These are phyloP conservation scores for Paracanthobrama guichenoti DNA, from an alignment of 2,113 vertebrate genomes.

Conservation along the genomic window DNA sequence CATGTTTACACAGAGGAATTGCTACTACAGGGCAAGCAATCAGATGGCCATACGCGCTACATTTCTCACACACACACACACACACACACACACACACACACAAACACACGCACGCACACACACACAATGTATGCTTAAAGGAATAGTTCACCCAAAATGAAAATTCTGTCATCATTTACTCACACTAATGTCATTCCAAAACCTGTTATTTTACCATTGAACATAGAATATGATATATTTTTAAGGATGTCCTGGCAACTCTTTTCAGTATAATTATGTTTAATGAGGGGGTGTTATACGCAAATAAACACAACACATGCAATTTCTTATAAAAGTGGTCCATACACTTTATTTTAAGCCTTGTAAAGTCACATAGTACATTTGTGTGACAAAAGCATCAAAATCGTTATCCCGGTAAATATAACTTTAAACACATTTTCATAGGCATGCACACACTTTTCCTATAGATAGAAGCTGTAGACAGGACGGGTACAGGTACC, in stretches of 20 bases:
- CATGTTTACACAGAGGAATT: slow-evolving; percentile 54
- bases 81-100: slow-evolving; percentile 24
- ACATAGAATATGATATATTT: too few relatives aligned
- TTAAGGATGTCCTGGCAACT: not conserved
- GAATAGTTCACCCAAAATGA: not conserved
- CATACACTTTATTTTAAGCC: not conserved
- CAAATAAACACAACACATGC: not conserved
- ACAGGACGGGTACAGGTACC: slow-evolving; percentile 40
- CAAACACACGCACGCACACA: slow-evolving; percentile 22
- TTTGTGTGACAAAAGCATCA: not conserved
- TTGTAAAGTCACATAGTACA: not conserved
- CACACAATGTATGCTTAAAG: not conserved
- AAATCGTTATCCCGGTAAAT: too few relatives aligned
- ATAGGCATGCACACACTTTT: slow-evolving; percentile 13
- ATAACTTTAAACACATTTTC: not conserved
- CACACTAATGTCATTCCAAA: not conserved
- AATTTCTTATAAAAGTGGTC: not conserved
- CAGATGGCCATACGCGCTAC: slow-evolving; percentile 36
- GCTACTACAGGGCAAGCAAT: slow-evolving; percentile 51
- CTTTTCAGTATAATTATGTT: too few relatives aligned
- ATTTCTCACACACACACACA: slow-evolving; percentile 23
- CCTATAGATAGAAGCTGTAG: not conserved
- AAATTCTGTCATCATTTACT: too few relatives aligned
- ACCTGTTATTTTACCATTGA: too few relatives aligned
- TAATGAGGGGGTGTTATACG: too few relatives aligned